phyloP scores from a whole-genome alignment of 2,888 invertebrate genomes.

The Plagodis dolabraria region DNA sequence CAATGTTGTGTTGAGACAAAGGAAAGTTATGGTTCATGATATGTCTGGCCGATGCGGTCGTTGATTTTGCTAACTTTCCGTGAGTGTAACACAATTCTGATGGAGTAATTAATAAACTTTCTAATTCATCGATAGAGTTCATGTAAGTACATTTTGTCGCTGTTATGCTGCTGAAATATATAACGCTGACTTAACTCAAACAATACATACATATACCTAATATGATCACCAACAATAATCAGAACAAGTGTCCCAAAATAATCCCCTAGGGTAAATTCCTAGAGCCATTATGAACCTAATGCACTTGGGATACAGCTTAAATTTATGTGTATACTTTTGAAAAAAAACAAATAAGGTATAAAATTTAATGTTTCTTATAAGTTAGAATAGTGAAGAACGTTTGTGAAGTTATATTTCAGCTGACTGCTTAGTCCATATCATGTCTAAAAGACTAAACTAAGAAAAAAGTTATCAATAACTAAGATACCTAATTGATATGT shows the following conservation, averaged over 20 bases:
- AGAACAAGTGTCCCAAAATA: too few relatives aligned
- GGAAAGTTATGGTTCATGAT: conserved; percentile 35
- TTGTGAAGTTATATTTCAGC: too few relatives aligned
- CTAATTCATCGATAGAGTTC: conserved; percentile 61
- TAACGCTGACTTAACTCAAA: too few relatives aligned
- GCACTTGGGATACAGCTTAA: conserved; percentile 1
- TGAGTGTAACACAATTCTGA: conserved; percentile 44
- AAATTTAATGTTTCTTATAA: too few relatives aligned
- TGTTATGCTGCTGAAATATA: too few relatives aligned
- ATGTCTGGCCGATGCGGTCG: conserved; percentile 36
- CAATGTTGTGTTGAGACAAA: conserved; percentile 55
- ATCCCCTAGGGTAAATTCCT: not conserved
- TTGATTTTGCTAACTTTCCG: conserved; percentile 45
- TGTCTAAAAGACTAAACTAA: too few relatives aligned
- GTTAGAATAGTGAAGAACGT: not conserved
- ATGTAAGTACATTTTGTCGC: conserved; percentile 62
- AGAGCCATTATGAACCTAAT: conserved; percentile 8
- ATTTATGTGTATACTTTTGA: not conserved
- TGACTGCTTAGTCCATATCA: too few relatives aligned
- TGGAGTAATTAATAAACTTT: conserved; percentile 55
- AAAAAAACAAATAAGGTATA: too few relatives aligned
- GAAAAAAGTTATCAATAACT: too few relatives aligned
- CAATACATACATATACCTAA: not conserved
- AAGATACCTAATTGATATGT: too few relatives aligned
- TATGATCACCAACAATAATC: too few relatives aligned